Evolutionary conservation across 2,888 invertebrate species (phyloP).

Genomic region (Acheta domesticus): DNA sequence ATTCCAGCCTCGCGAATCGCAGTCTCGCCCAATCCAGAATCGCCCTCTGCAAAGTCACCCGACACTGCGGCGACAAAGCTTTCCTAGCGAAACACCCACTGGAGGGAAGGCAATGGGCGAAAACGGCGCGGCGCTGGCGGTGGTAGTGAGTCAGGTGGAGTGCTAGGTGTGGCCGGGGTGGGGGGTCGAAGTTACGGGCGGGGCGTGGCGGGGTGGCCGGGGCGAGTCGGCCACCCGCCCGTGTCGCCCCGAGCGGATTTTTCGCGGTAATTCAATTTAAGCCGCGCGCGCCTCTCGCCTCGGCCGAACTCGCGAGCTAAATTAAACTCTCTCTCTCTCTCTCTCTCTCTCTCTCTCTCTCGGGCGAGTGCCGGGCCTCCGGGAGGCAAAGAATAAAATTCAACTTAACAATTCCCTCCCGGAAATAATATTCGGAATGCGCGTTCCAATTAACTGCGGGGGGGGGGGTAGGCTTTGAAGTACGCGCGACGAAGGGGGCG

Average conservation of each 20-base stretch:
- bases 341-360: background rate
- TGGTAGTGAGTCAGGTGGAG: no score
- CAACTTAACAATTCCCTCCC: slow-evolving; percentile 11
- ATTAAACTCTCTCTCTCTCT: background rate
- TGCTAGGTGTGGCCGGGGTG: no score
- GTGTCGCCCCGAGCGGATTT: background rate
- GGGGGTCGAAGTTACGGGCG: no score
- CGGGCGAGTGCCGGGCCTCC: background rate
- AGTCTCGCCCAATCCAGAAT: no score
- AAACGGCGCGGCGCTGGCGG: no score
- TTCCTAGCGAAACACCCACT: no score
- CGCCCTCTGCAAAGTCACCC: no score
- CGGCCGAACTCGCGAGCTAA: background rate
- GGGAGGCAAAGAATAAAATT: background rate
- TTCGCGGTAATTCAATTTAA: slow-evolving; percentile 18
- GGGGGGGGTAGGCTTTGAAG: background rate
- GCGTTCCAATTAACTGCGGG: background rate
- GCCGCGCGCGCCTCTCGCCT: background rate
- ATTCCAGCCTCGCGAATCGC: no score
- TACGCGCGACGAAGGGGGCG: background rate
- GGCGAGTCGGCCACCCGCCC: no score
- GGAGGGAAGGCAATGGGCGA: no score
- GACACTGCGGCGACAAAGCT: no score
- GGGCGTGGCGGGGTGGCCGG: no score
- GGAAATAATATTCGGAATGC: slow-evolving; percentile 18